phyloP scores from a whole-genome alignment of 2,888 invertebrate species.

The Homarus gammarus region DNA sequence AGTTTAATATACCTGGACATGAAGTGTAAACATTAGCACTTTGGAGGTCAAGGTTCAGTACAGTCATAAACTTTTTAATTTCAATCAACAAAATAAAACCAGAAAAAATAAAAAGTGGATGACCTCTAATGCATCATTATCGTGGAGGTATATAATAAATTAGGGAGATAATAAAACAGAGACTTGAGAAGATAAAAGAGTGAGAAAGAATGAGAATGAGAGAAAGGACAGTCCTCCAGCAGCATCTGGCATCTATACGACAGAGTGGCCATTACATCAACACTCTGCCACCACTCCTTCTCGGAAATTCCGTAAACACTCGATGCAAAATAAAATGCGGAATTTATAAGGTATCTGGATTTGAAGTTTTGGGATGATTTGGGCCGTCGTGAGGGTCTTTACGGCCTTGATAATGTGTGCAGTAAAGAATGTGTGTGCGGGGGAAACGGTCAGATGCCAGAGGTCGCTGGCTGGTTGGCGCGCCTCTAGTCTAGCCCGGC shows the following conservation, averaged over 20 bases:
- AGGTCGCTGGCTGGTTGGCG: no score
- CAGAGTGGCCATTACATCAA: background rate
- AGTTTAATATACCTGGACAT: no score
- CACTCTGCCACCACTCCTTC: background rate
- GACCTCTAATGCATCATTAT: background rate
- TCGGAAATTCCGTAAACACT: background rate
- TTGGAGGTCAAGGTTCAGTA: no score
- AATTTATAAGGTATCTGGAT: constrained; percentile 5
- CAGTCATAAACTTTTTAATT: background rate
- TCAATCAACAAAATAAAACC: background rate
- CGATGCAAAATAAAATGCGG: background rate
- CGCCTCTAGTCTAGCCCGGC: no score
- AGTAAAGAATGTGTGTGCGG: background rate
- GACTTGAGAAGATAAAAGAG: background rate
- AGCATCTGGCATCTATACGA: background rate
- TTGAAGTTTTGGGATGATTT: constrained; percentile 1
- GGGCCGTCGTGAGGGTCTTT: background rate
- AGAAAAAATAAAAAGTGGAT: background rate
- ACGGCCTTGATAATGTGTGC: background rate
- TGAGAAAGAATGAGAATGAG: background rate
- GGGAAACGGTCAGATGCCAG: no score
- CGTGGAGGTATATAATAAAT: background rate
- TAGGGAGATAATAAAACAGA: background rate
- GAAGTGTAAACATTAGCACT: no score
- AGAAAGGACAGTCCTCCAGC: background rate